These are phyloP conservation scores for Calliopum simillimum DNA, from an alignment of 2,888 invertebrate species.

Conservation along the genomic window DNA sequence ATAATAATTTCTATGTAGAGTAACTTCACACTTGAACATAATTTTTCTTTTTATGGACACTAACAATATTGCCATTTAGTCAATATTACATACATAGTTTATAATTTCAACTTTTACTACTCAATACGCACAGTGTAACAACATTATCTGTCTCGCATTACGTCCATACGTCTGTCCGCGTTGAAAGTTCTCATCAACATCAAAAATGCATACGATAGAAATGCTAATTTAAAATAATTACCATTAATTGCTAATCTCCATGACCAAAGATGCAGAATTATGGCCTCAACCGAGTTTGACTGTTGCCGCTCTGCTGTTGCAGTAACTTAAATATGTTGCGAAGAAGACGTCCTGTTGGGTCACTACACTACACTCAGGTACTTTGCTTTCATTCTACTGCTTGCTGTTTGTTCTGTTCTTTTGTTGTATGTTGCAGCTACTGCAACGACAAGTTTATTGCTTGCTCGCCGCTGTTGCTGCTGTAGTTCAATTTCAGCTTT, in stretches of 20 bases:
- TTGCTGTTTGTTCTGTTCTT: not conserved
- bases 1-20: too few species aligned
- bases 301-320: too few species aligned
- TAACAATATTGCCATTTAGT: too few species aligned
- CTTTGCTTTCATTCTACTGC: not conserved
- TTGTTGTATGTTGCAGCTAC: constrained; percentile 5
- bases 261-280: constrained; percentile 27
- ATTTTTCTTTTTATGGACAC: too few species aligned
- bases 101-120: too few species aligned
- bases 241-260: constrained; percentile 53
- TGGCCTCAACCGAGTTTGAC: not conserved
- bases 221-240: constrained; percentile 56
- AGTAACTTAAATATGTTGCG: too few species aligned
- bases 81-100: too few species aligned
- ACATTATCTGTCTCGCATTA: too few species aligned
- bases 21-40: too few species aligned
- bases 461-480: not conserved
- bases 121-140: too few species aligned
- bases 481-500: not conserved
- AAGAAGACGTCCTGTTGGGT: constrained; percentile 16
- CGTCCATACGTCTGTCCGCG: too few species aligned
- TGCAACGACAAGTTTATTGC: constrained; percentile 37
- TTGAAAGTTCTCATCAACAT: not conserved
- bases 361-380: not conserved
- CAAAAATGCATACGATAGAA: constrained; percentile 42